Conservation (phyloP, 2,113 vertebrate genomes). For the Barbus barbus region DNA sequence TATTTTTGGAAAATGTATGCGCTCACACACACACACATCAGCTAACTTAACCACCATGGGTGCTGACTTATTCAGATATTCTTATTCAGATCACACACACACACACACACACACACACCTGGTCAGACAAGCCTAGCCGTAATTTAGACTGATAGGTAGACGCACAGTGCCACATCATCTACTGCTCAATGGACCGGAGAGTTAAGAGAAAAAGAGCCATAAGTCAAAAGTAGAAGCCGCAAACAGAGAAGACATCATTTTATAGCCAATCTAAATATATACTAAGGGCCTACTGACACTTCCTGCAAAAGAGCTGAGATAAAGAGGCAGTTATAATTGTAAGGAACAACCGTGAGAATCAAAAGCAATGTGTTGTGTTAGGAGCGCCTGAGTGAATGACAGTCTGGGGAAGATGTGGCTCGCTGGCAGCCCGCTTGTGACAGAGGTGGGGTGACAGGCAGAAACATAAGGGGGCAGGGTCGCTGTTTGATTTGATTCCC, state of each 20-base stretch:
- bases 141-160: constrained; percentile 63
- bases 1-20: constrained; percentile 9
- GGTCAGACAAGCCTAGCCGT: constrained; percentile 49
- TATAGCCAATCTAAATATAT: constrained; percentile 34
- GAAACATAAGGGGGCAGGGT: constrained; percentile 40
- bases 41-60: not conserved
- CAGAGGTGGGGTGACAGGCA: constrained; percentile 18
- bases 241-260: constrained; percentile 34
- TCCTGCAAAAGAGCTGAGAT: constrained; percentile 27
- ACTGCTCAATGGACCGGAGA: constrained; percentile 37
- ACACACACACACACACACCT: constrained; percentile 9
- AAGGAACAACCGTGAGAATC: constrained; percentile 13
- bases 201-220: constrained; percentile 21
- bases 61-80: constrained; percentile 29
- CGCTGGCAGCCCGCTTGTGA: constrained; percentile 29
- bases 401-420: constrained; percentile 24
- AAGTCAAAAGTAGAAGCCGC: constrained; percentile 7
- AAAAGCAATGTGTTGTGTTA: constrained; percentile 6
- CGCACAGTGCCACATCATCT: constrained; percentile 43
- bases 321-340: constrained; percentile 29
- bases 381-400: constrained; percentile 21
- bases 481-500: constrained; percentile 46
- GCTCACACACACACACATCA: not conserved
- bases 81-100: not conserved
- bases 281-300: constrained; percentile 22